Percentiles rank a stretch among this genome's conserved stretches.
Evolutionary conservation across 2,113 vertebrate genomes (phyloP).

Genomic region (Ranitomeya imitator): DNA sequence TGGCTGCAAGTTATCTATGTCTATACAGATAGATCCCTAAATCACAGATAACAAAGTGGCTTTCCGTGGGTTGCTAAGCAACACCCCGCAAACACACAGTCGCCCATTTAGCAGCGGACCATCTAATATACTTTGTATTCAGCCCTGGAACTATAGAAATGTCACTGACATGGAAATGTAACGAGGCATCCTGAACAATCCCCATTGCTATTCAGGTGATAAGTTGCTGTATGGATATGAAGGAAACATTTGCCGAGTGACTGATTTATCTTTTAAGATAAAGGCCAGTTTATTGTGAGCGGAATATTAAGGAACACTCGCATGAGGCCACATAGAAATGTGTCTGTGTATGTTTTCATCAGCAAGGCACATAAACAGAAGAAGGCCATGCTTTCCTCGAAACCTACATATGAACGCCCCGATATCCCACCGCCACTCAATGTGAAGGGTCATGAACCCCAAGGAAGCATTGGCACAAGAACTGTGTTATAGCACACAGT

Average conservation of each 20-base stretch:
- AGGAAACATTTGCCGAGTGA: conserved; percentile 8
- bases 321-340: not conserved
- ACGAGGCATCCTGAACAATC: conserved; percentile 11
- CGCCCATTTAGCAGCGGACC: conserved; percentile 22
- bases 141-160: conserved; percentile 4
- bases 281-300: conserved; percentile 1
- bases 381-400: not conserved
- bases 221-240: not conserved
- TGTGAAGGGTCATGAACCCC: not conserved
- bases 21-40: conserved; percentile 14
- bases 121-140: conserved; percentile 38
- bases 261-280: conserved; percentile 18
- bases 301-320: not conserved
- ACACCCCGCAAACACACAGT: conserved; percentile 33
- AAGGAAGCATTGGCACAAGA: too few species aligned
- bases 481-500: too few species aligned
- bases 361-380: not conserved
- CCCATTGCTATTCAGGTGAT: conserved; percentile 6
- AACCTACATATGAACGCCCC: not conserved
- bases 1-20: not conserved
- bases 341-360: not conserved
- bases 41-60: conserved; percentile 21
- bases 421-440: not conserved
- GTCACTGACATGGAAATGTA: conserved; percentile 28
- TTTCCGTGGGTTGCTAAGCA: conserved; percentile 44